These are phyloP conservation scores for Acrobasis repandana DNA, from an alignment of 2,888 invertebrate genomes.

Conservation along the genomic window DNA sequence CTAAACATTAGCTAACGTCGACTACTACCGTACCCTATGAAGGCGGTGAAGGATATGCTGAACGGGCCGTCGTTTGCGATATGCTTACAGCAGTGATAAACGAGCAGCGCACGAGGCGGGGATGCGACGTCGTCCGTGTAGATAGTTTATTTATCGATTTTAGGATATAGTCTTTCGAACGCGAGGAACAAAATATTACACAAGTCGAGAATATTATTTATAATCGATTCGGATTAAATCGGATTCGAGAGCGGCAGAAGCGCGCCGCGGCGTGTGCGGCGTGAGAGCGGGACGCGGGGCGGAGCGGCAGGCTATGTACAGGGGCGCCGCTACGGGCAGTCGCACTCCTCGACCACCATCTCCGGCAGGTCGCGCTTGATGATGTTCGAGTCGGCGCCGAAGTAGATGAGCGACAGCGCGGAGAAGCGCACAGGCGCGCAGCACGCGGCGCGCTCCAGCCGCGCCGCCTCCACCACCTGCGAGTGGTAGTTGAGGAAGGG, in stretches of 20 bases:
- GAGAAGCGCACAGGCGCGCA: constrained; percentile 96
- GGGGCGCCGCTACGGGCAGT: constrained; percentile 88
- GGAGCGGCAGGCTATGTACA: constrained; percentile 60
- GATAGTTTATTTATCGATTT: constrained; percentile 66
- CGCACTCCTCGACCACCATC: constrained; percentile 98
- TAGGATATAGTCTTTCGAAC: constrained; percentile 83
- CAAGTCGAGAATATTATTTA: constrained; percentile 81
- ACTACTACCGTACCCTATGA: constrained; percentile 24
- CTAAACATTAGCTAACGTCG: constrained; percentile 23
- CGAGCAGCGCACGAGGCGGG: constrained; percentile 40
- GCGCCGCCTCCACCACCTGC: constrained; percentile 94
- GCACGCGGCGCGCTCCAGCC: constrained; percentile 94
- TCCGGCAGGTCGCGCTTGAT: constrained; percentile 96
- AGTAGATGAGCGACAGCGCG: constrained; percentile 95
- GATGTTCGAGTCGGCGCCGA: constrained; percentile 94
- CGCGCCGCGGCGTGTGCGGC: constrained; percentile 59
- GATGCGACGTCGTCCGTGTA: constrained; percentile 47
- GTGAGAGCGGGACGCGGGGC: constrained; percentile 44
- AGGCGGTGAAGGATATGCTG: constrained; percentile 24
- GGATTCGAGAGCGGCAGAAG: constrained; percentile 77
- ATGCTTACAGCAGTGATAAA: constrained; percentile 24
- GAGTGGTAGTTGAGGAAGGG: constrained; percentile 94
- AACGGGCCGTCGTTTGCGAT: constrained; percentile 23
- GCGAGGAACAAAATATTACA: constrained; percentile 83
- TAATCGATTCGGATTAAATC: constrained; percentile 79